Conservation (phyloP, 2,888 invertebrate genomes). For the Corbicula japonica region DNA sequence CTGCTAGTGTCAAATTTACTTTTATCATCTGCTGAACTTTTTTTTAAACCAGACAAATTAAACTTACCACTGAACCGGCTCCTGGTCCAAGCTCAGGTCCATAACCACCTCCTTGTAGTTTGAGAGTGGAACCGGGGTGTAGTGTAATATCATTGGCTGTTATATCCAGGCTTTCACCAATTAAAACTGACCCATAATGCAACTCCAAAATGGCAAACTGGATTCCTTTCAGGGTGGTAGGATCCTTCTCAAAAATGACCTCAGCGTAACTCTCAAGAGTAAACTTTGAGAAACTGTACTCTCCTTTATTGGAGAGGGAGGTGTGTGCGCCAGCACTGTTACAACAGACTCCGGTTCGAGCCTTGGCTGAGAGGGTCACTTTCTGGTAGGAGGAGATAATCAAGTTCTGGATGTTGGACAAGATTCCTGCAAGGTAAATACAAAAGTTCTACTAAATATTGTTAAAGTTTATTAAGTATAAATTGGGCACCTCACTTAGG, state of each 20-base stretch:
- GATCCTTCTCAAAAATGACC: conserved; percentile 68
- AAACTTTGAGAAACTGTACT: conserved; percentile 76
- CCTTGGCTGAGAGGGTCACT: conserved; percentile 69
- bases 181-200: conserved; percentile 71
- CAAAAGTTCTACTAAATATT: neutral
- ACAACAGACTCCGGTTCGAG: conserved; percentile 70
- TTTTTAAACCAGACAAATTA: too few relatives aligned
- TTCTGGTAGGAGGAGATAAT: conserved; percentile 75
- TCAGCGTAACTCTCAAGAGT: conserved; percentile 74
- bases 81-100: conserved; percentile 72
- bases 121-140: conserved; percentile 73
- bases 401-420: conserved; percentile 74
- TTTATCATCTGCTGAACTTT: too few relatives aligned
- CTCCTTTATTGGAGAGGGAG: conserved; percentile 68
- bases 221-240: conserved; percentile 60
- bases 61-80: conserved; percentile 66
- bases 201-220: conserved; percentile 72
- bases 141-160: conserved; percentile 71
- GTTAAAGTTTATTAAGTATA: too few relatives aligned
- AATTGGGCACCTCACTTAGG: too few relatives aligned
- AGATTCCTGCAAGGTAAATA: conserved; percentile 64
- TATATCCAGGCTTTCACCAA: conserved; percentile 68
- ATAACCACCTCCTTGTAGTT: conserved; percentile 72
- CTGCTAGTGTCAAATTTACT: too few relatives aligned
- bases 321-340: conserved; percentile 63